Evolutionary conservation across 1,140 invertebrate genomes (phyloP).

Genomic region (Arctopsyche grandis): DNA sequence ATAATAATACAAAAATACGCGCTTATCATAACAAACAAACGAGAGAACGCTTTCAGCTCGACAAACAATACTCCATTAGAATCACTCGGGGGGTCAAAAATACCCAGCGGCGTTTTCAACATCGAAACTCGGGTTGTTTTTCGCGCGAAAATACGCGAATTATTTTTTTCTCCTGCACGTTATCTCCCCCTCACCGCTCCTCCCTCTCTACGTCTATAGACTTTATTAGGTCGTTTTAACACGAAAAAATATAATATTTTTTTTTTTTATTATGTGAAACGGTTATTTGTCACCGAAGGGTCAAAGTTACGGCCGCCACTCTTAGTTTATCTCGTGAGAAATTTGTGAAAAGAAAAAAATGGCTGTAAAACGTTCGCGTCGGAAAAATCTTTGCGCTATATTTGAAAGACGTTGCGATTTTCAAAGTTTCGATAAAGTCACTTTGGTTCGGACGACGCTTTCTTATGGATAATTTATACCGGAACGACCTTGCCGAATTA

Average conservation of each 20-base stretch:
- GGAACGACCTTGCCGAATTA: too few relatives aligned
- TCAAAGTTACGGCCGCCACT: constrained; percentile 17
- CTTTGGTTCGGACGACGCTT: background rate
- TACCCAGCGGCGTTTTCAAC: background rate
- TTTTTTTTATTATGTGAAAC: constrained; percentile 11
- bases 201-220: too few relatives aligned
- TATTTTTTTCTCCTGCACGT: too few relatives aligned
- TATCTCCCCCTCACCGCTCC: too few relatives aligned
- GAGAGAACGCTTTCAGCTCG: constrained; percentile 30
- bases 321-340: constrained; percentile 12
- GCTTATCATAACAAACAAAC: constrained; percentile 19
- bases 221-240: too few relatives aligned
- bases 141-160: too few relatives aligned
- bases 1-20: constrained; percentile 20
- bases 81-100: constrained; percentile 7
- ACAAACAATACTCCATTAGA: constrained; percentile 40
- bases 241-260: background rate
- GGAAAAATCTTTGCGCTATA: constrained; percentile 6
- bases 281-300: constrained; percentile 27
- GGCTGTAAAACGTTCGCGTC: constrained; percentile 15
- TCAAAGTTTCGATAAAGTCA: constrained; percentile 10
- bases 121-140: too few relatives aligned
- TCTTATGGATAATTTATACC: too few relatives aligned
- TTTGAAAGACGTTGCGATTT: constrained; percentile 1
- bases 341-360: background rate